Evolutionary conservation across 1,140 invertebrate genomes (phyloP), one percentile per base, ranked within the genome.

Genomic region (Pissodes strobi): DNA sequence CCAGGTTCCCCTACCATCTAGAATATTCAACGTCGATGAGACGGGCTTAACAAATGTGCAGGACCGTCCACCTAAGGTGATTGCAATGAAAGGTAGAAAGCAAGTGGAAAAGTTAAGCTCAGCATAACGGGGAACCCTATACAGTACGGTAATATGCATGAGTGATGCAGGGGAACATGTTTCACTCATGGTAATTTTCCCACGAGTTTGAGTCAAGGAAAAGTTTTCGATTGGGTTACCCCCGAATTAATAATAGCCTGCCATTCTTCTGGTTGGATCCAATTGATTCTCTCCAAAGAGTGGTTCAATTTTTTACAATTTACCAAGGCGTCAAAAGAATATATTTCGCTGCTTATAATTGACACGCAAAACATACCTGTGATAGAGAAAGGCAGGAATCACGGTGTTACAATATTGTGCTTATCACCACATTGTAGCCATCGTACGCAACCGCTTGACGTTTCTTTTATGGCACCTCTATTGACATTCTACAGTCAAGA

Each of bases 91-190:
- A n/a, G 27, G 37, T 62, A 51, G 48, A 18, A 62, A 62, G 13
- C 59, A 62, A 41, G 59, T 62, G n/a, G 59, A 23, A 23, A 37
- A 12, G 34, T 30, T 52, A 23, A 39, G 2, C 15, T 56, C 55
- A 4, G 41, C 55, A 3, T 37, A 58, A 25, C 19, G 60, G 25
- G 60, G 48, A 25, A 74, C 73, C 66, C 75, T 79, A 21, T 74
- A 81, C 0, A 83, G 81, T 22, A 58, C 81, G 27, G 61, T 74
- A 30, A 71, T 68, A 65, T 71, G 72, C 38, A 74, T 81, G 56
- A 78, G 63, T 74, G 78, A 78, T 49, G 65, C 57, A 13, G 62
- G 63, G 15, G 27, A 41, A 15, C n/a, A 34, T 34, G n/a, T n/a
- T n/a, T n/a, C n/a, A n/a, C n/a, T n/a, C n/a, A n/a, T n/a, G n/a